Evolutionary conservation across 1,140 invertebrate genomes (phyloP), one percentile per base, ranked within the genome.

Genomic region (Heliconius congener): DNA sequence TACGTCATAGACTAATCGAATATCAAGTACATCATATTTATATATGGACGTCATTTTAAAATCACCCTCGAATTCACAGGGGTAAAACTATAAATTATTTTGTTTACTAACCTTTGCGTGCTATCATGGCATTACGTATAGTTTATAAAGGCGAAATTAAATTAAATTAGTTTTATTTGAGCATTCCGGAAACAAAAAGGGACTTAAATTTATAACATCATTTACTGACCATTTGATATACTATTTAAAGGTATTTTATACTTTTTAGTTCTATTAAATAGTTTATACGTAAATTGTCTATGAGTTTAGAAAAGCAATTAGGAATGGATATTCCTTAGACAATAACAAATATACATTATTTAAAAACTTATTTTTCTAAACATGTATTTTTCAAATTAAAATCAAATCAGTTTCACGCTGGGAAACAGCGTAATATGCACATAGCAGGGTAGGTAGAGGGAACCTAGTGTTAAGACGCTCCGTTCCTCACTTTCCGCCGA

Each of bases 111-210:
- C 55, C 46, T 46, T 78, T 34, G 76, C 76, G 76, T 78, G 76
- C 52, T 46, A 73, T 78, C 71, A 60, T 52, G 52, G 34, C 50
- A 77, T 77, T 73, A 78, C 76, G 76, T 37, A 60, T 78, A 78
- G 27, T 66, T 66, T 73, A 73, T 73, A 78, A 78, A 78, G 52
- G 71, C 52, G 23, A 78, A 57, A 78, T 73, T 78, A 73, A 78
- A 78, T 73, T 78, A 73, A 78, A 78, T 78, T 72, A 78, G 71
- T 78, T 73, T 78, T 71, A 78, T 73, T 50, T 78, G 37, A 42
- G 71, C 52, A 55, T 73, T 78, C 76, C 71, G 76, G 71, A 78
- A 73, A 78, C 76, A 78, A 73, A 73, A 78, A 78, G 55, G 52
- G 71, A 16, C 13, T 42, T 42, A 42, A 73, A 73, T 78, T 78